Evolutionary conservation across 2,888 invertebrate species (phyloP), one percentile per base, ranked within the genome.

Genomic region (Pachydiplax longipennis): DNA sequence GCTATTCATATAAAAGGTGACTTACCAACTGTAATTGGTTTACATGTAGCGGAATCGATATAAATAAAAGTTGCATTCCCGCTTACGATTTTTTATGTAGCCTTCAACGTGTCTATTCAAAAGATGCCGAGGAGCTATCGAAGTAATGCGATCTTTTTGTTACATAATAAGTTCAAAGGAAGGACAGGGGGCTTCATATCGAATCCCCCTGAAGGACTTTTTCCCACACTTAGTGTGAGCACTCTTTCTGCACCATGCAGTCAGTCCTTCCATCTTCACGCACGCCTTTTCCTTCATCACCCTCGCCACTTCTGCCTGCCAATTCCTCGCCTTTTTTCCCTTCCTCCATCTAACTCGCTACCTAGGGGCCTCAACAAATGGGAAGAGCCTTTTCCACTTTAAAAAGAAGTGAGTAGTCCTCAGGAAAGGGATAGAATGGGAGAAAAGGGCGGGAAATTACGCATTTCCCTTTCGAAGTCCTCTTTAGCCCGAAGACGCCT

Each of bases 281-380:
- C 53, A 83, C 58, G 22, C 58, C 35, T 25, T 53, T 53, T 53
- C 48, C 48, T 83, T 53, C 83, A 22, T 65, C 65, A 65, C 65
- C 65, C 65, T 65, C 25, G 12, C 65, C 58, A 58, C 83, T 53
- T 35, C 58, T 48, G 22, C 35, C 35, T 83, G 65, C 82, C 48
- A 48, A 82, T 37, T 31, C 82, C 53, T 82, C 82, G 25, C 48
- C n/a, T 48, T 48, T 48, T 81, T 37, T 44, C 22, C 18, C 81
- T 81, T 3, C 58, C 83, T 58, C 58, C 18, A 12, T 12, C 58
- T 61, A 25, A 31, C 12, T 83, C 58, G 31, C 58, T n/a, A 31
- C 83, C 58, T n/a, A 83, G 53, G 83, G 83, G 12, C 87, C 37
- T 31, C 61, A 87, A 87, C 87, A 83, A 44, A 83, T 83, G 83